These are phyloP conservation scores for Idaea dimidiata DNA, from an alignment of 2,888 invertebrate species.

Conservation along the genomic window DNA sequence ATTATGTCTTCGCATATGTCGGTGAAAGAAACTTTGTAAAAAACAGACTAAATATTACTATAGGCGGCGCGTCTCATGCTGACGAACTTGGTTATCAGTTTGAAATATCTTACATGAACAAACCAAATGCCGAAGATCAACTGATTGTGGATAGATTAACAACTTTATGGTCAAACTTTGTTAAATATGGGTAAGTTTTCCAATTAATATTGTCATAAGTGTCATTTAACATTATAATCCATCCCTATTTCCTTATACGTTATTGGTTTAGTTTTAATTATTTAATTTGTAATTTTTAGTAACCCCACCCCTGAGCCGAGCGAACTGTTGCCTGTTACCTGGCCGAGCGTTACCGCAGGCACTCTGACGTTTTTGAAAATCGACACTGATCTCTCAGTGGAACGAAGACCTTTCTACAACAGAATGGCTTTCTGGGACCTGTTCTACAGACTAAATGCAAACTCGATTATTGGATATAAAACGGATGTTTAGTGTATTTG, in stretches of 20 bases:
- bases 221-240: background rate
- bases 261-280: background rate
- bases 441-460: conserved; percentile 32
- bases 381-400: conserved; percentile 20
- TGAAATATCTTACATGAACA: conserved; percentile 5
- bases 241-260: no score
- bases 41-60: conserved; percentile 7
- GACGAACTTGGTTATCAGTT: conserved; percentile 30
- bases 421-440: conserved; percentile 36
- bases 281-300: conserved; percentile 23
- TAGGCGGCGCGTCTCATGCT: conserved; percentile 22
- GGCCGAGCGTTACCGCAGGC: conserved; percentile 29
- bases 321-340: conserved; percentile 32
- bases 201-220: background rate
- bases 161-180: conserved; percentile 34
- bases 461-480: conserved; percentile 21
- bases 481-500: conserved; percentile 1
- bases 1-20: conserved; percentile 26
- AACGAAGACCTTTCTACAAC: conserved; percentile 26
- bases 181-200: conserved; percentile 29
- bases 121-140: conserved; percentile 23
- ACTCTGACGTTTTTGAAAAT: conserved; percentile 25
- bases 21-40: conserved; percentile 22
- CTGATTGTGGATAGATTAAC: conserved; percentile 23
- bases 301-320: conserved; percentile 35